Evolutionary conservation across 2,113 vertebrate genomes (phyloP).

Genomic region (Paralichthys olivaceus): DNA sequence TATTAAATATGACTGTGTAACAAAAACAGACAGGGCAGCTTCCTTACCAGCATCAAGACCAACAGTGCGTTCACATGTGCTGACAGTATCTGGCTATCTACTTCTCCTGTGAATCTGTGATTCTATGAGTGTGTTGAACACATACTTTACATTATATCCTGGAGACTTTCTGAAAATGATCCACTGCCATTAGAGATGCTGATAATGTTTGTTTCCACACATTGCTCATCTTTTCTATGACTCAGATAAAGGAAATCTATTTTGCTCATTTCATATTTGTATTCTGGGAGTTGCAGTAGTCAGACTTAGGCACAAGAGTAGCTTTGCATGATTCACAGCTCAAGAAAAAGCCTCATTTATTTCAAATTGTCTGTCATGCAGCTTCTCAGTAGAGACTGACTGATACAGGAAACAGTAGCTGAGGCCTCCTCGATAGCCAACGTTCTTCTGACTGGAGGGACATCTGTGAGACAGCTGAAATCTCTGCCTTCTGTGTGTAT

Average conservation of each 20-base stretch:
- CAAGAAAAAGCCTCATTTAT: no score
- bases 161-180: not conserved
- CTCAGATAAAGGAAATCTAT: not conserved
- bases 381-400: no score
- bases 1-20: not conserved
- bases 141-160: not conserved
- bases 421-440: no score
- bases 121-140: not conserved
- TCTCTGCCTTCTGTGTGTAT: no score
- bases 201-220: not conserved
- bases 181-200: not conserved
- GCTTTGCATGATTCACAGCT: no score
- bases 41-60: not conserved
- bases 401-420: no score
- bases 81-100: no score
- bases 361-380: no score
- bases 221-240: not conserved
- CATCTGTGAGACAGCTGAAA: no score
- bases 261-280: not conserved
- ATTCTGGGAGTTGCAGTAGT: no score
- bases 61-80: not conserved
- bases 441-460: no score
- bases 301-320: no score
- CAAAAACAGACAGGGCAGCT: not conserved
- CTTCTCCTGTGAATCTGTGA: not conserved